Conservation (phyloP, 2,113 vertebrate species). For the Sclerurus mexicanus region DNA sequence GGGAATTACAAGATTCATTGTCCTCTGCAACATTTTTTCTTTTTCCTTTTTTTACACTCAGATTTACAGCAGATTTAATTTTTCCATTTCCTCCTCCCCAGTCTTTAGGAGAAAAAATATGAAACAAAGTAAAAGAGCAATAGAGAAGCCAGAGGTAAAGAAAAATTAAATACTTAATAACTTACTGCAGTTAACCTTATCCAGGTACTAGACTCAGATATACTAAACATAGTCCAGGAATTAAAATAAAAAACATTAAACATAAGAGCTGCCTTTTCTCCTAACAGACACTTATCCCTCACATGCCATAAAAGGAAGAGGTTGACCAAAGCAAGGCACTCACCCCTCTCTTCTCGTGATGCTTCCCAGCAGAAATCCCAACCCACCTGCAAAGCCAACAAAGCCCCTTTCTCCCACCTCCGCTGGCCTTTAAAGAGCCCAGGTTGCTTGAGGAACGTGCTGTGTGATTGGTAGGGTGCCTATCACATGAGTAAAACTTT, state of each 20-base stretch:
- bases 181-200: neutral
- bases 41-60: neutral
- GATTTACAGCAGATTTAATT: neutral
- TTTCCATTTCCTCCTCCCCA: neutral
- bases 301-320: neutral
- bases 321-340: neutral
- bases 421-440: conserved; percentile 20
- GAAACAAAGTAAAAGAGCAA: conserved; percentile 3
- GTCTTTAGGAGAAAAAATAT: conserved; percentile 1
- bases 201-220: conserved; percentile 22
- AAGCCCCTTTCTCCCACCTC: neutral
- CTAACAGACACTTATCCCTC: neutral
- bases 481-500: conserved; percentile 57
- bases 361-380: neutral
- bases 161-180: conserved; percentile 6
- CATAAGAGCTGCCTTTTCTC: neutral
- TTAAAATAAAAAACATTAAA: neutral
- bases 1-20: neutral
- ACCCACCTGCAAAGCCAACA: neutral
- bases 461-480: conserved; percentile 67
- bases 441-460: neutral
- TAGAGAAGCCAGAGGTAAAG: neutral
- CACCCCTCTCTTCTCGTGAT: neutral
- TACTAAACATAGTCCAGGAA: neutral
- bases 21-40: neutral